Evolutionary conservation across 2,797 vertebrate genomes (phyloP), one percentile per base, ranked within the genome.

Genomic region (Pygocentrus nattereri): DNA sequence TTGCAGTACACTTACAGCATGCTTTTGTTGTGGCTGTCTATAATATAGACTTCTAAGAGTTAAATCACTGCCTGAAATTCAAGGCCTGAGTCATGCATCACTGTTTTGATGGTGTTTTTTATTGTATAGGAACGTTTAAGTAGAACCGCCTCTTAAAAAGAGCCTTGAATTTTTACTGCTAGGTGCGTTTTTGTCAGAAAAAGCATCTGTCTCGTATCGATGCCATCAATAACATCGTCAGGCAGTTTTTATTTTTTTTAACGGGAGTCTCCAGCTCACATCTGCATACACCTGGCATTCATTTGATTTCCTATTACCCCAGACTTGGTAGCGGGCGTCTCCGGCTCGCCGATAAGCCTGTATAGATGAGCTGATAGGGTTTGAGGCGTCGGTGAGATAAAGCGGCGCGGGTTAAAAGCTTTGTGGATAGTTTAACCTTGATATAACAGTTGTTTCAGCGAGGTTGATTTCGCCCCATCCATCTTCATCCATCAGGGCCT

Each of bases 361-460:
- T 92, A 94, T 94, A 94, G 93, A 94, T 95, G 93, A 93, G 94
- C 94, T 92, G 93, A 94, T 94, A 94, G 94, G 92, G 91, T 91
- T 84, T 87, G 90, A 92, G 91, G 90, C 89, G 85, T 88, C 85
- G 90, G 74, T 82, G 89, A 93, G 93, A 93, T 94, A 93, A 96
- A 96, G 91, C 93, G 85, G 6, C 41, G 61, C 87, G 93, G 94
- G 93, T 95, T 94, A 95, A 94, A 94, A 94, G 93, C 92, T 83
- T 93, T 82, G 92, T 93, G 96, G 95, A 93, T 96, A 94, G 95
- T 97, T 97, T 97, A 96, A 97, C 96, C 96, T 97, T 96, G 96
- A 97, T 97, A 96, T 97, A 97, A 95, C 96, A 96, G 96, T 95
- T 96, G 96, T 97, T 97, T 97, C 95, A 96, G 93, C 92, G 92